These are phyloP conservation scores for Eupithecia tripunctaria DNA, from an alignment of 2,888 invertebrate genomes.

Conservation along the genomic window DNA sequence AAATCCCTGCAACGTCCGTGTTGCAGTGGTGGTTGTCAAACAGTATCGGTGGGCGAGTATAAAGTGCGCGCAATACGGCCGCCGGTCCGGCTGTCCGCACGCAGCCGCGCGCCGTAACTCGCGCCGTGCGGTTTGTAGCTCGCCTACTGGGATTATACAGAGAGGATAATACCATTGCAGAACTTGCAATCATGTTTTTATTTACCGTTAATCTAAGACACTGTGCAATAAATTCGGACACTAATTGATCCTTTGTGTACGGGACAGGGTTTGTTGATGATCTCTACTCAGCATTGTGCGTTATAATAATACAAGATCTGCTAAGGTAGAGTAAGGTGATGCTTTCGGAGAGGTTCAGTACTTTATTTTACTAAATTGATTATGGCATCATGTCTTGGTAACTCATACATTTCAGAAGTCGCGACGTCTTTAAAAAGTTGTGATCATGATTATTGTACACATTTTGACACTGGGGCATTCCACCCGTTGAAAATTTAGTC, in stretches of 20 bases:
- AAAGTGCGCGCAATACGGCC: slow-evolving; percentile 68
- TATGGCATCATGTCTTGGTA: too few relatives aligned
- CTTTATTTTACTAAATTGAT: too few relatives aligned
- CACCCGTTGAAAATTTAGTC: too few relatives aligned
- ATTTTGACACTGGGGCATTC: too few relatives aligned
- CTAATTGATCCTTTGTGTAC: background rate
- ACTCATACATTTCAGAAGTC: background rate
- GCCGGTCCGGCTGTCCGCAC: slow-evolving; percentile 65
- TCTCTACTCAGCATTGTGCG: background rate
- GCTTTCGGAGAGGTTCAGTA: too few relatives aligned
- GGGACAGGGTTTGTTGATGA: too few relatives aligned
- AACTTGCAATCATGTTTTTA: background rate
- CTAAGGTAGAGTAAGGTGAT: too few relatives aligned
- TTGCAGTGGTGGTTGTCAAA: slow-evolving; percentile 57
- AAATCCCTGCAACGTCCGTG: slow-evolving; percentile 5
- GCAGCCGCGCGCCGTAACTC: slow-evolving; percentile 69
- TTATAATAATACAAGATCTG: background rate
- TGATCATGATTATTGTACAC: too few relatives aligned
- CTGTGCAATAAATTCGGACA: background rate
- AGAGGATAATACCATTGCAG: slow-evolving; percentile 36
- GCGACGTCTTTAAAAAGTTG: background rate
- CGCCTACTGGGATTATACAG: slow-evolving; percentile 4
- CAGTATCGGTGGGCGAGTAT: slow-evolving; percentile 62
- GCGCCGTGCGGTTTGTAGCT: slow-evolving; percentile 62
- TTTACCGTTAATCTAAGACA: background rate